phyloP scores from a whole-genome alignment of 2,797 vertebrate species.

The Microctenopoma stevenorrisi region DNA sequence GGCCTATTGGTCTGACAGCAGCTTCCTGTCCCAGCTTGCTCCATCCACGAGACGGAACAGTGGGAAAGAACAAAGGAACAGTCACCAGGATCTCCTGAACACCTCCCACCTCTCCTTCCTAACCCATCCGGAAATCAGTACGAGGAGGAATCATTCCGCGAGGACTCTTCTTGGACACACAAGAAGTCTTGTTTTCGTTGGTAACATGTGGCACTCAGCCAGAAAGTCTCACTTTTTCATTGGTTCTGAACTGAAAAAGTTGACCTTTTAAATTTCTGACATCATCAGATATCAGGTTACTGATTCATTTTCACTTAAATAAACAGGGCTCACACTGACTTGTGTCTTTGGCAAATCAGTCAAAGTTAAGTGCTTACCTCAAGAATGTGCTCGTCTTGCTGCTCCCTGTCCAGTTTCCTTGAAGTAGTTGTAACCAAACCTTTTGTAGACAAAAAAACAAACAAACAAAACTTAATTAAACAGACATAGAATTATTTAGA shows the following conservation, averaged over 20 bases:
- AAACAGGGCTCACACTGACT: neutral
- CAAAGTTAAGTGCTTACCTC: conserved; percentile 86
- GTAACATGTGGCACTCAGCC: conserved; percentile 42
- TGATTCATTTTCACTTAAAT: conserved; percentile 31
- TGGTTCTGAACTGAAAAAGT: neutral
- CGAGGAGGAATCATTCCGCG: conserved; percentile 53
- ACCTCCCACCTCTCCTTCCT: conserved; percentile 35
- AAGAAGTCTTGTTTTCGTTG: conserved; percentile 39
- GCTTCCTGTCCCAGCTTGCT: conserved; percentile 82
- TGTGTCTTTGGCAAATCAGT: neutral
- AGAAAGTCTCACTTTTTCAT: conserved; percentile 5
- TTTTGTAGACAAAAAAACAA: conserved; percentile 62
- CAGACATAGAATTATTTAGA: neutral
- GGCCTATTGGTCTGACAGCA: conserved; percentile 65
- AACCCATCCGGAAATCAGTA: conserved; percentile 60
- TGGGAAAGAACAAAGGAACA: conserved; percentile 80
- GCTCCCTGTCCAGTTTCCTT: conserved; percentile 94
- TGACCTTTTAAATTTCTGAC: conserved; percentile 39
- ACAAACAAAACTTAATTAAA: conserved; percentile 5
- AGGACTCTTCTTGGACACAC: conserved; percentile 40
- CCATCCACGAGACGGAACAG: conserved; percentile 73
- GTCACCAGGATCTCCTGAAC: conserved; percentile 68
- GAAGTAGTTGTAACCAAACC: conserved; percentile 96
- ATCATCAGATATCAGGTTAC: neutral
- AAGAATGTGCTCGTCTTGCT: conserved; percentile 95